Conservation (phyloP, 1,140 invertebrate genomes). For the Portunus trituberculatus region DNA sequence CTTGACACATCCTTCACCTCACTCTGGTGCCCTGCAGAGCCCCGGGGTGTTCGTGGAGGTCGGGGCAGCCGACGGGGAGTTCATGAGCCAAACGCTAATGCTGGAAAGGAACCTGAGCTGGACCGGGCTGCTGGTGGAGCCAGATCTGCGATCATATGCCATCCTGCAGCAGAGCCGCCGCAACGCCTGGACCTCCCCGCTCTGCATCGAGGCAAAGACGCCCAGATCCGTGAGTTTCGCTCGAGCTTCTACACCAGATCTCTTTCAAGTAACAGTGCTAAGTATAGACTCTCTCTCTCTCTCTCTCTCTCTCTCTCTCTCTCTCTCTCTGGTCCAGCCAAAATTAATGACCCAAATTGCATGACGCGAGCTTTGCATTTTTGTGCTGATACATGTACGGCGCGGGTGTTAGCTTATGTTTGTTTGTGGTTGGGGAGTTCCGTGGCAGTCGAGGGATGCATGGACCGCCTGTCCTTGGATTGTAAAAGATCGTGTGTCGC, state of each 20-base stretch:
- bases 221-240: constrained; percentile 42
- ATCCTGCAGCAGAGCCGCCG: constrained; percentile 49
- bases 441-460: no score
- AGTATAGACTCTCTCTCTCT: constrained; percentile 23
- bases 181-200: constrained; percentile 60
- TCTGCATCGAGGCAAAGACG: constrained; percentile 14
- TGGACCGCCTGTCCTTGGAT: no score
- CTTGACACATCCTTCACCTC: not conserved
- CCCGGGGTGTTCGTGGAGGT: constrained; percentile 78
- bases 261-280: no score
- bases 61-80: constrained; percentile 77
- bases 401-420: no score
- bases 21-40: constrained; percentile 11
- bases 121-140: constrained; percentile 78
- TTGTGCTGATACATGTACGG: no score
- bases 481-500: no score
- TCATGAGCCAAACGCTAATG: constrained; percentile 77
- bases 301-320: constrained; percentile 56
- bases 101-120: constrained; percentile 77
- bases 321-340: not conserved
- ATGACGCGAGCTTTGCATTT: no score
- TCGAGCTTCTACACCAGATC: no score
- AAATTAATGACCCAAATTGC: no score
- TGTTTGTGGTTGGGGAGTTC: no score
- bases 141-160: constrained; percentile 74